Evolutionary conservation across 2,797 vertebrate genomes (phyloP), one percentile per base, ranked within the genome.

Genomic region (Arremon brunneinucha): DNA sequence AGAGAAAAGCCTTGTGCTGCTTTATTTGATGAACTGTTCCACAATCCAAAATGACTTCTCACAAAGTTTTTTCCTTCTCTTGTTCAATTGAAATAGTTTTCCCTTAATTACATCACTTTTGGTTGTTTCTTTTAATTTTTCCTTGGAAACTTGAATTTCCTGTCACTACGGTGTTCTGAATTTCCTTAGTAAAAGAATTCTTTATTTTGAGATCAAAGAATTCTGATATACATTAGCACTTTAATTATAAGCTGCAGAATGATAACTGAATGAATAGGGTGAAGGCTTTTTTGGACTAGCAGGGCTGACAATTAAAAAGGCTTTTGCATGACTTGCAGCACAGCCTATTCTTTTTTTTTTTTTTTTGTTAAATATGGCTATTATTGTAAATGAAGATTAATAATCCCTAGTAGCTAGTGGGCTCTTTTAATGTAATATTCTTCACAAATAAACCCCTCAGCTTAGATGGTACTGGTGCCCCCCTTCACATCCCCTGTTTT

Each of bases 361-460:
- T 34, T 95, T 91, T 65, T 76, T 82, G 44, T 95, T 95, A 83
- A 96, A 80, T 76, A 78, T 91, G 83, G n/a, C 83, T 87, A 93
- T 94, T 96, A 94, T 93, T 97, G 44, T 94, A 97, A 91, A 96
- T 96, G 78, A 63, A 87, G 67, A 70, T 95, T 97, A 94, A 95
- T 93, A 97, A 97, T 97, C 92, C 93, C 93, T 97, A 89, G 96
- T 97, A 96, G 94, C 95, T 97, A 49, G 28, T 72, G 90, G 92
- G 44, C 63, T 86, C n/a, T 83, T 94, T 85, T 93, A 91, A 67
- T 90, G 82, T 47, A 85, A 89, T 91, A 89, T 55, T 75, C 93
- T 85, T 43, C 91, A 95, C 91, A 90, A 96, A 94, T 89, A 84
- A 91, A 70, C 2, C 32, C n/a, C 37, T 81, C 67, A 84, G 16